These are phyloP conservation scores for Atrina japonica DNA, from an alignment of 2,888 invertebrate species.

Conservation along the genomic window DNA sequence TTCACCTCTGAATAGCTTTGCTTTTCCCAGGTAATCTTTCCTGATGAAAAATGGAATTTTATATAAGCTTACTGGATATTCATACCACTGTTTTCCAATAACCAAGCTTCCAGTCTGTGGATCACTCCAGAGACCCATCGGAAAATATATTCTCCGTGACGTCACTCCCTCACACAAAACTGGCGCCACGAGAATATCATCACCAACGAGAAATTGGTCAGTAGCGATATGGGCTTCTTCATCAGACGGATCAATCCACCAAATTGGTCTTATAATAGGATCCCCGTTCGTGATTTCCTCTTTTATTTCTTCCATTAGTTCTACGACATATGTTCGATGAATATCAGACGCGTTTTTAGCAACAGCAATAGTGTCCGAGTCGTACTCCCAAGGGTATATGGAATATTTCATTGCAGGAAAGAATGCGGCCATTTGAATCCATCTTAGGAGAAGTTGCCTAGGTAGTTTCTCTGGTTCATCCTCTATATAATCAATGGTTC, in stretches of 20 bases:
- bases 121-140: constrained; percentile 89
- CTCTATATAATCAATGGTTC: constrained; percentile 13
- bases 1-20: too few species aligned
- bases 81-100: constrained; percentile 32
- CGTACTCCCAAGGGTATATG: constrained; percentile 92
- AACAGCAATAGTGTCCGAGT: constrained; percentile 82
- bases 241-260: constrained; percentile 69
- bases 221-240: constrained; percentile 55
- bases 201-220: constrained; percentile 72
- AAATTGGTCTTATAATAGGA: constrained; percentile 69
- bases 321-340: constrained; percentile 83
- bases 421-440: constrained; percentile 93
- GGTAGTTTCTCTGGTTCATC: constrained; percentile 74
- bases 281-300: constrained; percentile 84
- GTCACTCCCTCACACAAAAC: constrained; percentile 64
- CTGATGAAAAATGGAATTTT: constrained; percentile 25
- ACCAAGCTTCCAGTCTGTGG: constrained; percentile 43
- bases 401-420: constrained; percentile 95
- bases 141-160: constrained; percentile 67
- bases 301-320: constrained; percentile 88
- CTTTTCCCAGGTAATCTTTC: constrained; percentile 8
- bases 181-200: constrained; percentile 71
- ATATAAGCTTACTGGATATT: background rate
- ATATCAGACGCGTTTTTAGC: constrained; percentile 46
- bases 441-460: constrained; percentile 85